These are phyloP conservation scores for Lepidocyrtinus sp. DNA, from an alignment of 2,888 invertebrate genomes.

Conservation along the genomic window DNA sequence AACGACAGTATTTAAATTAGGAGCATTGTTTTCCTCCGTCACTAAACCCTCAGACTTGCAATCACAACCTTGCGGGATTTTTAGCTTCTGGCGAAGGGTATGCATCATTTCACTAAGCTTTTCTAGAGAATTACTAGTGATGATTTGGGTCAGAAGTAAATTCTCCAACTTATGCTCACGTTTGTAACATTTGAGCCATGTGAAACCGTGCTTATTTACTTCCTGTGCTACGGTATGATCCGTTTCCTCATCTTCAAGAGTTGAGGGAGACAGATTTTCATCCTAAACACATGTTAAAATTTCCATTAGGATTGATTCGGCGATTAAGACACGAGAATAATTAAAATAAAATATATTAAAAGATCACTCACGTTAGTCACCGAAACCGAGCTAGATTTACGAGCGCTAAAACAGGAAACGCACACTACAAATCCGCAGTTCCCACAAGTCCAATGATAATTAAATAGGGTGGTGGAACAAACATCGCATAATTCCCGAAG, in stretches of 20 bases:
- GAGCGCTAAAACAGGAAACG: slow-evolving; percentile 94
- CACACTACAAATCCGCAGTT: slow-evolving; percentile 90
- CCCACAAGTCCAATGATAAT: slow-evolving; percentile 95
- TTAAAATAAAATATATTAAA: too few relatives aligned
- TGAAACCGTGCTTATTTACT: slow-evolving; percentile 76
- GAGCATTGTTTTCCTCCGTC: too few relatives aligned
- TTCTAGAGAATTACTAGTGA: slow-evolving; percentile 86
- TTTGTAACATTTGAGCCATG: slow-evolving; percentile 88
- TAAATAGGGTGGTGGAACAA: slow-evolving; percentile 97
- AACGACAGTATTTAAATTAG: too few relatives aligned
- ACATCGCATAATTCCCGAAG: slow-evolving; percentile 97
- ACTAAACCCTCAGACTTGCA: slow-evolving; percentile 74
- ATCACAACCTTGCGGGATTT: slow-evolving; percentile 83
- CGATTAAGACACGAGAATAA: too few relatives aligned
- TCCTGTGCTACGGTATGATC: neutral
- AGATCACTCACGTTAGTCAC: too few relatives aligned
- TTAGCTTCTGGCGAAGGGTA: slow-evolving; percentile 84
- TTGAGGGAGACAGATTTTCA: too few relatives aligned
- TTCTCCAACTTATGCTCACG: slow-evolving; percentile 88
- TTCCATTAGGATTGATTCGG: too few relatives aligned
- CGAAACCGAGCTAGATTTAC: too few relatives aligned
- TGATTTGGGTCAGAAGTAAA: slow-evolving; percentile 94
- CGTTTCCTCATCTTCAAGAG: too few relatives aligned
- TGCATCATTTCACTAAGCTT: slow-evolving; percentile 83
- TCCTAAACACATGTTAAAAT: too few relatives aligned